These are phyloP conservation scores for Orbicella faveolata DNA, from an alignment of 64 coral and sea anemone species.

Conservation along the genomic window DNA sequence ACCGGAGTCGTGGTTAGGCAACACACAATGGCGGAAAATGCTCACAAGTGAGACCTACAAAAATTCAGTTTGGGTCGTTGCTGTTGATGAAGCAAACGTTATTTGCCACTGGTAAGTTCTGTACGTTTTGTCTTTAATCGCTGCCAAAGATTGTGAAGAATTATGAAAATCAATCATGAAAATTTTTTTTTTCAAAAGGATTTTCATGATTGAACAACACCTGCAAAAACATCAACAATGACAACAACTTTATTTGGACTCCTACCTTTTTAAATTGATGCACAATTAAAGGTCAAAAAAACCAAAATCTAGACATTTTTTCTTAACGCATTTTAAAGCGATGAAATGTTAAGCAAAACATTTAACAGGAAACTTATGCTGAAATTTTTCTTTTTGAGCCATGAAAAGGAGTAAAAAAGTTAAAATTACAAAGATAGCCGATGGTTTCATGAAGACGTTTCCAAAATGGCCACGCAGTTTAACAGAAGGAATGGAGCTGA, in stretches of 20 bases:
- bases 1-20: neutral
- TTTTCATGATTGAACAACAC: too few relatives aligned
- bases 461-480: constrained; percentile 49
- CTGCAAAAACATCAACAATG: too few relatives aligned
- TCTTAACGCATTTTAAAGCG: constrained; percentile 22
- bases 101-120: neutral
- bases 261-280: too few relatives aligned
- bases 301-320: constrained; percentile 23
- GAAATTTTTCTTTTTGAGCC: constrained; percentile 20
- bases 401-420: constrained; percentile 51
- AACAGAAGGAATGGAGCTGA: constrained; percentile 43
- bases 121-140: neutral
- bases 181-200: too few relatives aligned
- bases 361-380: constrained; percentile 35
- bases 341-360: constrained; percentile 18
- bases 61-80: neutral
- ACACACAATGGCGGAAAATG: neutral
- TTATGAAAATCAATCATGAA: too few relatives aligned
- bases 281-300: constrained; percentile 61
- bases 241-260: too few relatives aligned
- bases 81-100: neutral
- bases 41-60: neutral
- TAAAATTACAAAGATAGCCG: constrained; percentile 53
- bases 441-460: constrained; percentile 67
- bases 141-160: too few relatives aligned